Evolutionary conservation across 2,113 vertebrate genomes (phyloP), one percentile per base, ranked within the genome.

Genomic region (Lota lota): DNA sequence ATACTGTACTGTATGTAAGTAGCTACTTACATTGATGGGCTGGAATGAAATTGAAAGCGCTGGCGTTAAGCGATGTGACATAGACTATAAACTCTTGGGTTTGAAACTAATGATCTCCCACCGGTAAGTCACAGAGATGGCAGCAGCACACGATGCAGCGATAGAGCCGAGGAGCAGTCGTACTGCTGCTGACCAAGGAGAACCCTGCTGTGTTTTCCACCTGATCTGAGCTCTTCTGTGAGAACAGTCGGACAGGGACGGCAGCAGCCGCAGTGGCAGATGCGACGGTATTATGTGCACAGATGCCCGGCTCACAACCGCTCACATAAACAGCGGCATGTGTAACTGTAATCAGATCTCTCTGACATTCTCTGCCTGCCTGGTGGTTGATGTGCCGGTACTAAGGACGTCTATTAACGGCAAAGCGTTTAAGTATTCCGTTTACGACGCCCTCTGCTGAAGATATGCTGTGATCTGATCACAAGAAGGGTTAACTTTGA

Each of bases 301-400:
- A 89, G 83, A 78, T 87, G 86, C 79, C 78, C 77, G 80, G 74
- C 78, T 84, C 79, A 75, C 83, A 80, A 84, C 67, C 76, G 74
- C 76, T 78, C 66, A 71, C 64, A 56, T 77, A 76, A 75, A 69
- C 79, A 83, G 69, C 61, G 51, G 77, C 22, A 67, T 70, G 70
- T 62, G 72, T 19, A 24, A 61, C 56, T 74, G 54, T 74, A 53
- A 53, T 53, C 51, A 53, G 51, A 53, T 53, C 17, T 53, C 67
- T 67, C 63, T 70, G 28, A 33, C 28, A 33, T 33, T 33, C 28
- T 33, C 28, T 33, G 28, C 28, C 28, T 6, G 28, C 28, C 61
- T 71, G 61, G 73, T 75, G 56, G 69, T 73, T 76, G 77, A 78
- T 28, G 14, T 50, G 28, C 28, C 28, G 28, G 4, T 33, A 33